Conservation (phyloP, 1,140 invertebrate species). For the Nymphalis io region DNA sequence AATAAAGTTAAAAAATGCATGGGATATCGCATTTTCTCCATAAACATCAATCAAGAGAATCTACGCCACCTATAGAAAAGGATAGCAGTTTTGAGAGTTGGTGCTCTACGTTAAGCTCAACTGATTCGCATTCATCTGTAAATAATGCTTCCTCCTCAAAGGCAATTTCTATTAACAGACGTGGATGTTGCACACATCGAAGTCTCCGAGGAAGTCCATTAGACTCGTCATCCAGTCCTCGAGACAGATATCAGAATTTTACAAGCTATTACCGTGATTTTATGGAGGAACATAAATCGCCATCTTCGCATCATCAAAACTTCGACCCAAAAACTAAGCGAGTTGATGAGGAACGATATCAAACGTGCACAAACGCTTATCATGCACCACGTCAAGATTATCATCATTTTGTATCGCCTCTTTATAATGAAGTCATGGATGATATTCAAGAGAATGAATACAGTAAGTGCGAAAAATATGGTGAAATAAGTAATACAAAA, state of each 20-base stretch:
- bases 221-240: constrained; percentile 64
- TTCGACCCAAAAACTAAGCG: constrained; percentile 50
- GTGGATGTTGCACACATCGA: constrained; percentile 53
- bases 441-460: constrained; percentile 78
- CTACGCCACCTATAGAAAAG: constrained; percentile 57
- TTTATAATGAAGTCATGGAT: constrained; percentile 75
- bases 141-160: constrained; percentile 42
- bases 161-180: constrained; percentile 59
- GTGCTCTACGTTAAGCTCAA: constrained; percentile 55
- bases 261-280: constrained; percentile 65
- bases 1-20: constrained; percentile 56
- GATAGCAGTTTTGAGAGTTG: constrained; percentile 58
- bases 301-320: constrained; percentile 41
- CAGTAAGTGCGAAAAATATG: constrained; percentile 75
- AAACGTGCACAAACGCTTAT: constrained; percentile 54
- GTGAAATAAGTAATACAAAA: constrained; percentile 75
- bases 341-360: constrained; percentile 57
- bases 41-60: constrained; percentile 62
- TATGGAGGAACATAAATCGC: constrained; percentile 48
- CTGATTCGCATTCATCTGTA: constrained; percentile 48
- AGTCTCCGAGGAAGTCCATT: constrained; percentile 57
- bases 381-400: constrained; percentile 59
- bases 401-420: constrained; percentile 63
- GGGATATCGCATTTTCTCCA: constrained; percentile 64
- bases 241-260: constrained; percentile 68